Evolutionary conservation across 1,140 invertebrate species (phyloP), one percentile per base, ranked within the genome.

Genomic region (Drosophila orena): DNA sequence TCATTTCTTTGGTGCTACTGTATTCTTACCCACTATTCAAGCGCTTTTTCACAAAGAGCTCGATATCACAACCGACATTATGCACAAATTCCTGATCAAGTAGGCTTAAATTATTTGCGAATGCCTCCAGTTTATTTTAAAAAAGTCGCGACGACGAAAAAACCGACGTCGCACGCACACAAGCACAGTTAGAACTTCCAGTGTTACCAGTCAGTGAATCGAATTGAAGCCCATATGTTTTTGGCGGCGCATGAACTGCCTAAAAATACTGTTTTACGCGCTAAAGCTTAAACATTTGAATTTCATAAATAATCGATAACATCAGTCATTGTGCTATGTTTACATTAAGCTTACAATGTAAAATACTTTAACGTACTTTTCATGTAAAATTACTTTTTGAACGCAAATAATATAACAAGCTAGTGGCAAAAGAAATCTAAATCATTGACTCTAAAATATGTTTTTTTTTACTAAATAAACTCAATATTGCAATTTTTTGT

Each of bases 51-150:
- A 92, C 68, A 72, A 91, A 92, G 17, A 79, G 57, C 50, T 90
- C 79, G 60, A 92, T 92, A 72, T 92, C 91, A 72, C 78, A 76
- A 66, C 74, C 88, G 77, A 92, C 83, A 91, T 92, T 92, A 57
- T 91, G 76, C 12, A 92, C 77, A 77, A 92, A 92, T 50, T 92
- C 85, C 43, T 92, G 89, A 68, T 92, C 91, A 43, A 68, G 78
- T 71, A 92, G 69, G 60, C 91, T 91, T 76, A 92, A 68, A 74
- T 61, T 91, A 73, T 69, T 77, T 60, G 58, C 70, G 46, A 90
- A 72, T 59, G 72, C 42, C 69, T 89, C 85, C 85, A 89, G 85
- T 76, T 88, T 89, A 56, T 80, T 85, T 69, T 42, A 69, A 77
- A 85, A 81, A 80, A 62, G 66, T 71, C 37, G 85, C 85, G 84